Base-by-base conservation (phyloP, 2,113 vertebrate genomes). In the Mugil cephalus region DNA sequence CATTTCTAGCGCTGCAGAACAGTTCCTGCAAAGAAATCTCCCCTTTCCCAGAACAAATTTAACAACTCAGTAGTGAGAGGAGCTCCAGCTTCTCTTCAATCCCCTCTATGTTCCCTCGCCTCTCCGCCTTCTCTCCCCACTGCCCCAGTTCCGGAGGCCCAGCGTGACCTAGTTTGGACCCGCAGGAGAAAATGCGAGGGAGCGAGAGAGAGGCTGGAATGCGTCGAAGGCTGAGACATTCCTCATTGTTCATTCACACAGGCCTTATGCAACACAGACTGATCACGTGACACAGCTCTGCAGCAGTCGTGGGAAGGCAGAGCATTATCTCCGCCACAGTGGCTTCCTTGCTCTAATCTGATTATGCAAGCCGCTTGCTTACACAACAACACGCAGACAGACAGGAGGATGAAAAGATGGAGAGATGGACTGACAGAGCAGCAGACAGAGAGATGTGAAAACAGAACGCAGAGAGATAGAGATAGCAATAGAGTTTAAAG, bases 191-290 rank as follows among this genome's bases (percentile, higher is more conserved):
- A 30, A 65, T 42, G 56, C 30, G 40, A 85, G 79, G 75, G 85
- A 89, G 83, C 40, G 61, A 73, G 85, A 89, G 83, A 36, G 61
- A 76, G 78, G 69, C 80, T 79, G 89, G 90, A 90, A 91, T 92
- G 92, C 91, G 89, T 88, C 86, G 87, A 85, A 88, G 90, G 85
- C 90, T 84, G 84, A 92, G 89, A 89, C 89, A 90, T 91, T 91
- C 88, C 89, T 91, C 89, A 89, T 92, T 94, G 90, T 93, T 92
- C 93, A 91, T 91, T 91, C 90, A 92, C 91, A 86, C 84, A 81
- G 83, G 65, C 76, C 84, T 93, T 93, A 92, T 91, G 90, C 90
- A 93, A 93, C 79, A 40, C 75, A 42, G 82, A 50, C 68, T 0
- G 77, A 77, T 93, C 92, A 92, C 85, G 87, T 93, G 93, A 93